These are phyloP conservation scores for Prunella fulvescens DNA, from an alignment of 2,113 vertebrate species.

Conservation along the genomic window DNA sequence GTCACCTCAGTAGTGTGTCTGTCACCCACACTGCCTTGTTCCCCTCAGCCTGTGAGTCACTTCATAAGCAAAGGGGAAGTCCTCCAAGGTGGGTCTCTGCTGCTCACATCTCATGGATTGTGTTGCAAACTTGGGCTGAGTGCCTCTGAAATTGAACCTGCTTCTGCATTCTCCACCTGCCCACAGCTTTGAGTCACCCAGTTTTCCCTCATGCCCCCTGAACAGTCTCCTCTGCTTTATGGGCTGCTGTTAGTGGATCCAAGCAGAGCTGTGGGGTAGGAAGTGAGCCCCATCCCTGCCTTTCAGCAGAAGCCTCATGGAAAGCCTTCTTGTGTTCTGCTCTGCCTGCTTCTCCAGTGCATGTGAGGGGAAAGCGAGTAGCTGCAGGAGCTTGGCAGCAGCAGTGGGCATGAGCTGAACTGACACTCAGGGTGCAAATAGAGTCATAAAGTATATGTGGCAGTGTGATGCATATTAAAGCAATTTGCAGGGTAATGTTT, in stretches of 20 bases:
- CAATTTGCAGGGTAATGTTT: constrained; percentile 40
- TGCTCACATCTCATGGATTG: background rate
- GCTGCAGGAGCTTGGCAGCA: constrained; percentile 18
- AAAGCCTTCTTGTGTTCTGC: background rate
- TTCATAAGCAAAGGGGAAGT: background rate
- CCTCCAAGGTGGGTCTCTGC: background rate
- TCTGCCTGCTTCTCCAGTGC: background rate
- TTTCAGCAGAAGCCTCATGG: background rate
- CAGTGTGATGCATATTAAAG: constrained; percentile 31
- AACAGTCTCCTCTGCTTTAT: background rate
- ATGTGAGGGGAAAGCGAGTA: background rate
- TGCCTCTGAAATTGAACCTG: background rate
- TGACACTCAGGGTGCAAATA: background rate
- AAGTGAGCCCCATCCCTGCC: background rate
- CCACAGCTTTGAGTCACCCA: background rate
- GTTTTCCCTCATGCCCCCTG: background rate
- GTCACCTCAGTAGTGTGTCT: rapidly evolving
- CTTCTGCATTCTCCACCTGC: background rate
- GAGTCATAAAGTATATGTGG: constrained; percentile 48
- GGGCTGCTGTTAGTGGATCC: background rate
- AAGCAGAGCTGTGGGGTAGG: background rate
- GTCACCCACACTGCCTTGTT: background rate
- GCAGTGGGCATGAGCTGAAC: background rate
- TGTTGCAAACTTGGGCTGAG: rapidly evolving
- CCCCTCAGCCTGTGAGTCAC: background rate